phyloP scores from a whole-genome alignment of 92 coral and sea anemone genomes.

The Metridium senile region DNA sequence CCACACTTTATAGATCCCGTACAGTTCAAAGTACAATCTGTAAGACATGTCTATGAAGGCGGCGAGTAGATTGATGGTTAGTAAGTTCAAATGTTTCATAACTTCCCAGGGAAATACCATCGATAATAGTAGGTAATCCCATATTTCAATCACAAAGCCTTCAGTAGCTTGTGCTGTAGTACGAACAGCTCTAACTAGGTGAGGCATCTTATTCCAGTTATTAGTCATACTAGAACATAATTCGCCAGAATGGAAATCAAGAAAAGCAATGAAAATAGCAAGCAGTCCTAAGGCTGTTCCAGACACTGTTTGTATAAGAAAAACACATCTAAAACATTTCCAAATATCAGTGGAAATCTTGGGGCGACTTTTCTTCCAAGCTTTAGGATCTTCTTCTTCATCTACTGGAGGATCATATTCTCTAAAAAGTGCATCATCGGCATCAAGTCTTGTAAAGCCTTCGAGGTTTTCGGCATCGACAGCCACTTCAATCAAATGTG shows the following conservation, averaged over 20 bases:
- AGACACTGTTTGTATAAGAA: slow-evolving; percentile 51
- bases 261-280: slow-evolving; percentile 32
- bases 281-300: slow-evolving; percentile 48
- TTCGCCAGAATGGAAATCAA: slow-evolving; percentile 55
- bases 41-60: slow-evolving; percentile 44
- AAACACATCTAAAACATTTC: slow-evolving; percentile 34
- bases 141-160: slow-evolving; percentile 52
- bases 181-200: slow-evolving; percentile 30
- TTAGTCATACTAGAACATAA: slow-evolving; percentile 32
- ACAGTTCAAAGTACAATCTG: slow-evolving; percentile 40
- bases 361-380: slow-evolving; percentile 60
- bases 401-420: slow-evolving; percentile 56
- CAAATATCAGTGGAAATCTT: slow-evolving; percentile 15
- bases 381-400: slow-evolving; percentile 45
- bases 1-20: slow-evolving; percentile 36
- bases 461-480: slow-evolving; percentile 10
- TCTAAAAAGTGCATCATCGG: slow-evolving; percentile 57
- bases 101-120: slow-evolving; percentile 51
- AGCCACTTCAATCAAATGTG: slow-evolving; percentile 11
- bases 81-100: slow-evolving; percentile 43
- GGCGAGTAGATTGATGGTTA: slow-evolving; percentile 40
- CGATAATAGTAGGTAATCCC: slow-evolving; percentile 49
- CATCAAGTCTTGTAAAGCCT: slow-evolving; percentile 58
- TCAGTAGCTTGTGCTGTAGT: slow-evolving; percentile 45
- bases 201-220: slow-evolving; percentile 49